Evolutionary conservation across 2,888 invertebrate species (phyloP).

Genomic region (Scaptomyza flava): DNA sequence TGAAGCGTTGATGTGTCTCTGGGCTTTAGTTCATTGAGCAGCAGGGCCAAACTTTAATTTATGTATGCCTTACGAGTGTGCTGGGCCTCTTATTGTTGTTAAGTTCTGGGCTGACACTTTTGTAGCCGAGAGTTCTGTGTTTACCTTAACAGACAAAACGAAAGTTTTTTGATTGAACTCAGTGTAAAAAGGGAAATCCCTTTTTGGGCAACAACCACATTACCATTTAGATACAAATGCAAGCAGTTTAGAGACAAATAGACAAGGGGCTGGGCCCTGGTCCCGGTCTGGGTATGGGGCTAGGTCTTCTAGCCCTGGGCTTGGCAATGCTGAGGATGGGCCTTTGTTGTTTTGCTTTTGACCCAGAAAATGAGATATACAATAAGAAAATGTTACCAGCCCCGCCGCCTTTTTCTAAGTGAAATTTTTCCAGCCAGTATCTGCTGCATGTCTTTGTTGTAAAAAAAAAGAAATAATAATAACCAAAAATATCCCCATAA

Average conservation of each 20-base stretch:
- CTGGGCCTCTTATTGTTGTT: slow-evolving; percentile 40
- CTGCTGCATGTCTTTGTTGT: slow-evolving; percentile 40
- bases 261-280: slow-evolving; percentile 58
- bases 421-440: slow-evolving; percentile 61
- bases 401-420: slow-evolving; percentile 72
- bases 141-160: slow-evolving; percentile 58
- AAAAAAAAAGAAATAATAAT: slow-evolving; percentile 10
- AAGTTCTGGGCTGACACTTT: slow-evolving; percentile 34
- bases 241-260: slow-evolving; percentile 57
- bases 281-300: slow-evolving; percentile 2
- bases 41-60: slow-evolving; percentile 63
- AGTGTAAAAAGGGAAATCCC: slow-evolving; percentile 76
- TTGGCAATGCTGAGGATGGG: slow-evolving; percentile 75
- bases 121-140: slow-evolving; percentile 50
- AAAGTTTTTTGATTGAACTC: slow-evolving; percentile 63
- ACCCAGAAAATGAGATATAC: slow-evolving; percentile 72
- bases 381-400: slow-evolving; percentile 74
- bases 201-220: slow-evolving; percentile 60
- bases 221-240: slow-evolving; percentile 66
- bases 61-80: slow-evolving; percentile 65
- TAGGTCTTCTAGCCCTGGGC: slow-evolving; percentile 41
- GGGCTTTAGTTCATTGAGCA: slow-evolving; percentile 62
- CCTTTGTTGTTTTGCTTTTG: slow-evolving; percentile 67
- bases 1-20: slow-evolving; percentile 6
- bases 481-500: slow-evolving; percentile 13